Conservation (phyloP, 2,113 vertebrate genomes). For the Antennarius striatus region DNA sequence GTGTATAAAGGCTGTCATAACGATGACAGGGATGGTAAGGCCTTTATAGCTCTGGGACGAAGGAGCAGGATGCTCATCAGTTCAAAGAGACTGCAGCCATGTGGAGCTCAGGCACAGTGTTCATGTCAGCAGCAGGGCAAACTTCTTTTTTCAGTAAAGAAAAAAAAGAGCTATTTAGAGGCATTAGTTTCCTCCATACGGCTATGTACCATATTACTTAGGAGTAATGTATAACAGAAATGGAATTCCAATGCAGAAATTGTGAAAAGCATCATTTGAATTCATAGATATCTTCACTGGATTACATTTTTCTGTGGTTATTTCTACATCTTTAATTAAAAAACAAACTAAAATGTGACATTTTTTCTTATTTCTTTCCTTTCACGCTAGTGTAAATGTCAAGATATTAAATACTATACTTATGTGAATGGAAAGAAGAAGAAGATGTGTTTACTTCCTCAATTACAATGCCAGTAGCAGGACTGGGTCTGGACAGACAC, state of each 20-base stretch:
- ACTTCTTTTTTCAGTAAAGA: constrained; percentile 24
- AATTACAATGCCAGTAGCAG: constrained; percentile 54
- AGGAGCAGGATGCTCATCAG: constrained; percentile 47
- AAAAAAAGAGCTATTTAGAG: constrained; percentile 51
- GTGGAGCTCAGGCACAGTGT: constrained; percentile 42
- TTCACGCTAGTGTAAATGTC: constrained; percentile 40
- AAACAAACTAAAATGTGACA: too few species aligned
- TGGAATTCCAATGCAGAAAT: constrained; percentile 20
- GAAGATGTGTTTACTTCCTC: constrained; percentile 53
- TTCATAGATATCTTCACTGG: constrained; percentile 3
- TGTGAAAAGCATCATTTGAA: constrained; percentile 28
- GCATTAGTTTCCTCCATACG: constrained; percentile 33
- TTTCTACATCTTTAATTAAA: too few species aligned
- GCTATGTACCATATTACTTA: constrained; percentile 51
- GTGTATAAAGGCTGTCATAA: constrained; percentile 51
- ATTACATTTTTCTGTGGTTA: too few species aligned
- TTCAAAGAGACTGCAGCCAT: constrained; percentile 46
- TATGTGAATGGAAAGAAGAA: too few species aligned
- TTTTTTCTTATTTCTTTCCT: constrained; percentile 20
- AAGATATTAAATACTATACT: constrained; percentile 44
- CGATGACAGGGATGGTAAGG: constrained; percentile 53
- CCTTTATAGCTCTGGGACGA: constrained; percentile 46
- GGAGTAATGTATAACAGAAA: constrained; percentile 33
- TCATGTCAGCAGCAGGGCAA: constrained; percentile 45
- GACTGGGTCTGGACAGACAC: constrained; percentile 44